Conservation (phyloP, 2,888 invertebrate genomes). For the Galeopsomyia nigrocyanea region DNA sequence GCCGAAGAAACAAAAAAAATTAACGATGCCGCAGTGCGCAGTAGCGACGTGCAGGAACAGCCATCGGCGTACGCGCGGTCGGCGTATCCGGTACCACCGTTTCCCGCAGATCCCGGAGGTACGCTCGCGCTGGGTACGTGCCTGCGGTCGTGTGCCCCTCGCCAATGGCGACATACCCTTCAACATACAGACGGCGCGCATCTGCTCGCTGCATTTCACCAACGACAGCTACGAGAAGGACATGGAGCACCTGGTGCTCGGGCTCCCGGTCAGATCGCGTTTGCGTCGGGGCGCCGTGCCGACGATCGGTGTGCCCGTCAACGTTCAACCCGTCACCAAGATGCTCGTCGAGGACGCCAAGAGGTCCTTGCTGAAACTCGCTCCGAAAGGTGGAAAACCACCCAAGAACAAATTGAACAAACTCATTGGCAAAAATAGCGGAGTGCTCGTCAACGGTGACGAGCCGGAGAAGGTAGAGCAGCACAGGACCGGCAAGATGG, state of each 20-base stretch:
- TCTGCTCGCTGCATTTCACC: slow-evolving; percentile 72
- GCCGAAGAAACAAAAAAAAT: slow-evolving; percentile 44
- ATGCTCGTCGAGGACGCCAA: slow-evolving; percentile 65
- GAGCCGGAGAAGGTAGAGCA: slow-evolving; percentile 34
- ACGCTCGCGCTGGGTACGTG: slow-evolving; percentile 71
- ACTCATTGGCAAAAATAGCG: not conserved
- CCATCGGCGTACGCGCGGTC: slow-evolving; percentile 72
- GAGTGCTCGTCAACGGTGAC: not conserved
- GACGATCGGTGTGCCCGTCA: slow-evolving; percentile 66
- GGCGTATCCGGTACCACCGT: slow-evolving; percentile 73
- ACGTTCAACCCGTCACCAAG: slow-evolving; percentile 66
- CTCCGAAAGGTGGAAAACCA: slow-evolving; percentile 47
- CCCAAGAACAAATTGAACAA: slow-evolving; percentile 55
- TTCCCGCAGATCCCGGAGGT: slow-evolving; percentile 72
- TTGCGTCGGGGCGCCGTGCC: slow-evolving; percentile 72
- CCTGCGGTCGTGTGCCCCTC: slow-evolving; percentile 71
- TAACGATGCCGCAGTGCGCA: slow-evolving; percentile 73
- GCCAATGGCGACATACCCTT: slow-evolving; percentile 66
- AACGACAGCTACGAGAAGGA: slow-evolving; percentile 72
- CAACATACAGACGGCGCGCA: slow-evolving; percentile 73
- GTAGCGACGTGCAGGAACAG: slow-evolving; percentile 73
- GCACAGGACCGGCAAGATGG: slow-evolving; percentile 63
- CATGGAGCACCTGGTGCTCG: slow-evolving; percentile 72
- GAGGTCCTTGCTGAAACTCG: slow-evolving; percentile 62
- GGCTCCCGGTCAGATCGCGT: slow-evolving; percentile 71